Conservation (phyloP, 2,888 invertebrate genomes). For the Aproaerema taeniolella region DNA sequence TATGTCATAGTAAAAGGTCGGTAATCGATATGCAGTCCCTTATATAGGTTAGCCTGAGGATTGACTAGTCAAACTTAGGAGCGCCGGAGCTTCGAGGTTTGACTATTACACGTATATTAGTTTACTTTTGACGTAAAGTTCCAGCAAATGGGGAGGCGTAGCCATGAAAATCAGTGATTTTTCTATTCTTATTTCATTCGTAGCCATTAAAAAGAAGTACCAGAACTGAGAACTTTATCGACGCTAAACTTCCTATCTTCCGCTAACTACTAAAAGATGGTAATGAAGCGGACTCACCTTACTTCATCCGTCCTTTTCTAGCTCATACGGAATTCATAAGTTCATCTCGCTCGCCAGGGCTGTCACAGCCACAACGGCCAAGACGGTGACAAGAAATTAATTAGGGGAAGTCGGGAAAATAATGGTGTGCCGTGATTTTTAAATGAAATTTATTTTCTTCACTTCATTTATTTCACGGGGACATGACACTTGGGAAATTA, state of each 20-base stretch:
- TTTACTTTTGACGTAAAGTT: too few species aligned
- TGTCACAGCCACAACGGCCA: slow-evolving; percentile 68
- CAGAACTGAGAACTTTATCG: slow-evolving; percentile 55
- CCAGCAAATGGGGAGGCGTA: too few species aligned
- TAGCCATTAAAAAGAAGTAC: slow-evolving; percentile 61
- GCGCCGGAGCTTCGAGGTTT: too few species aligned
- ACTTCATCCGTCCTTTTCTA: slow-evolving; percentile 37
- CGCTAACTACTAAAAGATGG: slow-evolving; percentile 70
- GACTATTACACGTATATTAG: too few species aligned
- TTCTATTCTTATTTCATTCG: slow-evolving; percentile 28
- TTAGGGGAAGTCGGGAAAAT: slow-evolving; percentile 72
- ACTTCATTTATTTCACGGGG: slow-evolving; percentile 72
- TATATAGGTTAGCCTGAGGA: too few species aligned
- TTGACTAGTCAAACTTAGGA: too few species aligned
- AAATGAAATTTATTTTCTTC: slow-evolving; percentile 75
- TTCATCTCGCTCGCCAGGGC: slow-evolving; percentile 43
- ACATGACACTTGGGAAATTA: slow-evolving; percentile 75
- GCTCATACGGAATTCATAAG: slow-evolving; percentile 18
- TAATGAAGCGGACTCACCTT: slow-evolving; percentile 71
- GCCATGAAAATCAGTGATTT: too few species aligned
- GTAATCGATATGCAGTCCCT: too few species aligned
- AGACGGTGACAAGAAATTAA: slow-evolving; percentile 76
- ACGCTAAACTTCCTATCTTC: slow-evolving; percentile 60
- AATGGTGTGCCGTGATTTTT: slow-evolving; percentile 75
- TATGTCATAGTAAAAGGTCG: too few species aligned